Evolutionary conservation across 2,888 invertebrate species (phyloP), one percentile per base, ranked within the genome.

Genomic region (Eustalomyia histrio): DNA sequence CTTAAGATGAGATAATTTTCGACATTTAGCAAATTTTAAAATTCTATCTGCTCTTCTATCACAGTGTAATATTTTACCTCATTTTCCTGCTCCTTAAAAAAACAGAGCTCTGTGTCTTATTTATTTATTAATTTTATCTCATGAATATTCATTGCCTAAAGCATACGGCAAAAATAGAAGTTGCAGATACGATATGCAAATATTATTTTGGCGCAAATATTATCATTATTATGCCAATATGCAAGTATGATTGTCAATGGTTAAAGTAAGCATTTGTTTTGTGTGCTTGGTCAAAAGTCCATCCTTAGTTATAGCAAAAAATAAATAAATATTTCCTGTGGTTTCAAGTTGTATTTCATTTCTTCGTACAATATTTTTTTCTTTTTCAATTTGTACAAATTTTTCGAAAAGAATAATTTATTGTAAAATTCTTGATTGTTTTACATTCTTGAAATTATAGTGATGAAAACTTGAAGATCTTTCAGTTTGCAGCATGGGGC

Each of bases 101-200:
- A 55, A 18, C 21, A 24, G 29, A 43, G 14, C 5, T 5, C 12
- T 12, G 17, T 18, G 43, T 43, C 35, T 47, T 9, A 24, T 29
- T 14, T 21, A n/a, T 24, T 7, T 47, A 9, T n/a, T n/a, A n/a
- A n/a, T n/a, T 55, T 16, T n/a, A 18, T 35, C 17, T 39, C 57
- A 63, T 68, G 21, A 52, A 67, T 64, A 68, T 63, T 67, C 52
- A 68, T 64, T 21, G 72, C 72, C 68, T 33, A 6, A 24, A 43
- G 52, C 76, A 33, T 58, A 18, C 68, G 63, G 63, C 5, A 29
- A 67, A 61, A 52, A 76, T 39, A 74, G 69, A 64, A 68, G 58
- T 72, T 64, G 18, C 80, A 80, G 80, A 76, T 80, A 73, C 76
- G 63, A 80, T 76, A 68, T 74, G 68, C 55, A 79, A 79, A 79